These are phyloP conservation scores for Phyllotreta striolata DNA, from an alignment of 2,888 invertebrate species.

Conservation along the genomic window DNA sequence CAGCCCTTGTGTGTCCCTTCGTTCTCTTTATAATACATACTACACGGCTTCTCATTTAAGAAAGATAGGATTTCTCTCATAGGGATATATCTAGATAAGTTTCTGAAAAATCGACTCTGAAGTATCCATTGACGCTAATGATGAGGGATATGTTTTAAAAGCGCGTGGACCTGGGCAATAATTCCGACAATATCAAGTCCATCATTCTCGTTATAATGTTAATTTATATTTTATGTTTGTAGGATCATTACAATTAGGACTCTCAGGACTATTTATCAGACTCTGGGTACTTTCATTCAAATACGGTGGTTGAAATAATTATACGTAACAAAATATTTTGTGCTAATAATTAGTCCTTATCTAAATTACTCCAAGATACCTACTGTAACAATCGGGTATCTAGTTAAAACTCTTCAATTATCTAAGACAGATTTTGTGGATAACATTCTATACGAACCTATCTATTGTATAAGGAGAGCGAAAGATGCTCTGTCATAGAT, in stretches of 20 bases:
- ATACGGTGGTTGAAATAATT: not conserved
- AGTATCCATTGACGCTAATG: constrained; percentile 30
- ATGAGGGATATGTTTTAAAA: constrained; percentile 34
- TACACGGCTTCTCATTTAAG: constrained; percentile 16
- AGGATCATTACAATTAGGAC: constrained; percentile 34
- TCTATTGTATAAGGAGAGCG: constrained; percentile 10
- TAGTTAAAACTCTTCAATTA: too few species aligned
- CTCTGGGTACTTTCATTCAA: not conserved
- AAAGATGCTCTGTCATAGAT: constrained; percentile 23
- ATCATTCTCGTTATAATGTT: constrained; percentile 45
- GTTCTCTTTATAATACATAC: not conserved
- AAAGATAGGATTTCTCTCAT: not conserved
- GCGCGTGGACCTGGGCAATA: constrained; percentile 45
- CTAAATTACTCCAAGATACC: too few species aligned
- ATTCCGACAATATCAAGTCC: constrained; percentile 47
- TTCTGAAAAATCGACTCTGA: constrained; percentile 15
- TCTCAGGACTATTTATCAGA: constrained; percentile 18
- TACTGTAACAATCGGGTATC: too few species aligned
- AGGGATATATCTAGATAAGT: constrained; percentile 20
- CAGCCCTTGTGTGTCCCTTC: not conserved
- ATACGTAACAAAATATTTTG: too few species aligned
- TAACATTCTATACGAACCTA: not conserved
- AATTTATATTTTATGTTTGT: constrained; percentile 44
- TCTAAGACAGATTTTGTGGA: too few species aligned
- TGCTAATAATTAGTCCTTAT: too few species aligned